Base-by-base conservation (phyloP, 2,113 vertebrate genomes). In the Pyxicephalus adspersus region DNA sequence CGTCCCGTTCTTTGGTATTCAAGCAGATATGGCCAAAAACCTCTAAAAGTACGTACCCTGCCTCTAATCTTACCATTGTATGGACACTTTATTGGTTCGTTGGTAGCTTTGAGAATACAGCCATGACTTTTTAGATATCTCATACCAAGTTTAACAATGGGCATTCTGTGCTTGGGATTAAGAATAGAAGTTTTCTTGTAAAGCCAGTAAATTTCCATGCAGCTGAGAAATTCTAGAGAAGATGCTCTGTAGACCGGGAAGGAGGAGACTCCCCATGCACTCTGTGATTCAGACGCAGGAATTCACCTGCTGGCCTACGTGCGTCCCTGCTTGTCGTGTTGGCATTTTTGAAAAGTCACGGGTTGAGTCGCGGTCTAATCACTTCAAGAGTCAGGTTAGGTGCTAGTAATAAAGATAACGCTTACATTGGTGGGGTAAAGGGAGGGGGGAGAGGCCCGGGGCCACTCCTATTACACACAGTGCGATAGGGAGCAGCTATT, bases 391-490 rank as follows among this genome's bases (percentile, higher is more conserved):
- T 81, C 45, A 20, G 61, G 13, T 6, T 64, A 64, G 67, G 7
- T 11, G 66, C 58, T 23, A 19, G 61, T 65, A 65, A 57, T 75
- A 81, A 64, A 81, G 61, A 81, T 81, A 81, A 75, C 16, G n/a
- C 18, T 3, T 2, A 34, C 18, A 25, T 13, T 52, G 19, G 1
- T 5, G 2, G 60, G 9, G 38, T 3, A 3, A 34, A 31, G n/a
- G n/a, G n/a, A n/a, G n/a, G n/a, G n/a, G n/a, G 66, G 57, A 71
- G 77, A 55, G 18, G 25, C 50, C 19, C n/a, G 15, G 31, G 34
- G 77, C 6, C 22, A 38, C 67, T 72, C 38, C 20, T 72, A 15
- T 68, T 51, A 45, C 34, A 26, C 16, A 17, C 64, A n/a, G 19
- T 22, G 19, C 34, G 78, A 9, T 66, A 26, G 31, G 50, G 19